These are phyloP conservation scores for Leptinotarsa undecemlineata DNA, from an alignment of 1,140 invertebrate species.

Conservation along the genomic window DNA sequence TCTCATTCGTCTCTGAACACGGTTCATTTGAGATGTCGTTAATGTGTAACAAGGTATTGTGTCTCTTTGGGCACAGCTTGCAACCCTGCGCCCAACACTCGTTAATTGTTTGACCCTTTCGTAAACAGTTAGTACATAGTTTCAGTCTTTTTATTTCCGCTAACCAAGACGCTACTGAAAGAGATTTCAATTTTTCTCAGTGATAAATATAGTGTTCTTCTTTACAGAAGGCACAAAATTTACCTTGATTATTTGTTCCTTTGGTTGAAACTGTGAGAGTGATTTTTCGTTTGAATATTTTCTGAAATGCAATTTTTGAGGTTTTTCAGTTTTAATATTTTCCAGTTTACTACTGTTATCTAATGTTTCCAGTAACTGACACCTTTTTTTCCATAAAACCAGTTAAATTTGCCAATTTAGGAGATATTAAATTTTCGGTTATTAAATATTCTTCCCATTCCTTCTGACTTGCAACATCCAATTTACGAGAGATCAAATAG, in stretches of 20 bases:
- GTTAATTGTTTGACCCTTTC: neutral
- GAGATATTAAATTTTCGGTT: neutral
- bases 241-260: neutral
- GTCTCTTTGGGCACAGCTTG: slow-evolving; percentile 11
- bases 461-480: slow-evolving; percentile 28
- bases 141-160: slow-evolving; percentile 21
- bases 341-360: slow-evolving; percentile 4
- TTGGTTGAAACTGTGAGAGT: slow-evolving; percentile 1
- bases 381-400: slow-evolving; percentile 20
- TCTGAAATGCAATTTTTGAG: no score
- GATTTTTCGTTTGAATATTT: slow-evolving; percentile 8
- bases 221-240: slow-evolving; percentile 27
- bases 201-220: slow-evolving; percentile 28
- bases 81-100: slow-evolving; percentile 11
- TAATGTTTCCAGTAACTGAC: slow-evolving; percentile 28
- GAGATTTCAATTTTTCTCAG: slow-evolving; percentile 23
- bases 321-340: neutral
- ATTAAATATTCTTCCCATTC: slow-evolving; percentile 38
- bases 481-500: slow-evolving; percentile 30
- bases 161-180: slow-evolving; percentile 11
- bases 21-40: no score
- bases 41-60: slow-evolving; percentile 25
- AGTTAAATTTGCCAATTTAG: slow-evolving; percentile 13
- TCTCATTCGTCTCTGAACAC: no score
- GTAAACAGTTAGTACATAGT: slow-evolving; percentile 25